phyloP scores from a whole-genome alignment of 2,888 invertebrate genomes.

The Rotaria macrura region DNA sequence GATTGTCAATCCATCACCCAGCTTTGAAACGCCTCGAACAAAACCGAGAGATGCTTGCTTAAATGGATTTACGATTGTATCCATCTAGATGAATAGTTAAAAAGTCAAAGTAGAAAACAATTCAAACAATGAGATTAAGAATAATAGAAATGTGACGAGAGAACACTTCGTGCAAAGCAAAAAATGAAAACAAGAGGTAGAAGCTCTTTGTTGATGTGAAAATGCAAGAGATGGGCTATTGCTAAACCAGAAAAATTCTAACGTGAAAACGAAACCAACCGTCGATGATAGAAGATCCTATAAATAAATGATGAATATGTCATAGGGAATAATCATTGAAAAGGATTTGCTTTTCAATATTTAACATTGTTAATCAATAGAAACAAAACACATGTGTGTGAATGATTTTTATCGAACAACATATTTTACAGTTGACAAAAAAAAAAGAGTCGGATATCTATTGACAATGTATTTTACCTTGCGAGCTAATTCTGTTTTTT shows the following conservation, averaged over 20 bases:
- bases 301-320: background rate
- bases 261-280: background rate
- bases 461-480: conserved; percentile 40
- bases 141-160: background rate
- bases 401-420: no score
- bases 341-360: background rate
- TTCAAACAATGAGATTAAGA: no score
- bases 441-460: no score
- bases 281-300: background rate
- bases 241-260: background rate
- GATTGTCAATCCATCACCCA: background rate
- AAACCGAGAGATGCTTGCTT: conserved; percentile 38
- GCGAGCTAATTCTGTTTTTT: conserved; percentile 49
- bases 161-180: background rate
- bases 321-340: background rate
- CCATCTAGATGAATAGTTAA: conserved; percentile 41
- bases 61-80: conserved; percentile 66
- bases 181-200: background rate
- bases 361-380: background rate
- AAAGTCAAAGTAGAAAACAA: no score
- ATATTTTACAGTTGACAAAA: no score
- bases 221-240: background rate
- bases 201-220: background rate
- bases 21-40: background rate
- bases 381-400: background rate